phyloP scores from a whole-genome alignment of 2,888 invertebrate genomes.

The Oscheius sp. region DNA sequence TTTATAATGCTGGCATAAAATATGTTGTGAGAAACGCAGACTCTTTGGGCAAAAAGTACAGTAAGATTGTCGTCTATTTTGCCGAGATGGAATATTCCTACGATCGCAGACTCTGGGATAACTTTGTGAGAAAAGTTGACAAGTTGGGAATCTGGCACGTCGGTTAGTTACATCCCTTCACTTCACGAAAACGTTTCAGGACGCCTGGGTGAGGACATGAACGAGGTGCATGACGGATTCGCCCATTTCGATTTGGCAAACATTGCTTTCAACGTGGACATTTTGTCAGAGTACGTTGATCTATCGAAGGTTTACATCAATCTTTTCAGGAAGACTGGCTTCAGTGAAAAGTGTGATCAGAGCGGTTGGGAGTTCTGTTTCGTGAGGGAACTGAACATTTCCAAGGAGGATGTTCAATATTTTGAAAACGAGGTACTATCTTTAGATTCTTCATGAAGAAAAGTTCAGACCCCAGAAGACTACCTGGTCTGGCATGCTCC shows the following conservation, averaged over 20 bases:
- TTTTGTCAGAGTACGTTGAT: background rate
- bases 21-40: background rate
- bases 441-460: background rate
- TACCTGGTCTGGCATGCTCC: background rate
- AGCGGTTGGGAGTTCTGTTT: slow-evolving; percentile 5
- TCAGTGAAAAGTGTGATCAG: slow-evolving; percentile 6
- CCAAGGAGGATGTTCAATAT: slow-evolving; percentile 2
- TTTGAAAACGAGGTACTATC: background rate
- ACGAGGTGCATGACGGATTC: background rate
- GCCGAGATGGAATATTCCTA: slow-evolving; percentile 9
- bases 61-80: slow-evolving; percentile 6
- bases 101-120: slow-evolving; percentile 1
- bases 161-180: background rate
- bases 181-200: background rate
- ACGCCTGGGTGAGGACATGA: background rate
- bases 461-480: background rate
- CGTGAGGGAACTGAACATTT: background rate
- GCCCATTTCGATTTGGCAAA: slow-evolving; percentile 12
- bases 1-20: background rate
- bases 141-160: slow-evolving; percentile 12
- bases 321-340: background rate
- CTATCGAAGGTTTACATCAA: no score
- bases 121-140: slow-evolving; percentile 5
- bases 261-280: slow-evolving; percentile 6
- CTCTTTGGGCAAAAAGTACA: background rate